phyloP scores from a whole-genome alignment of 2,113 vertebrate species.

The Psephotus haematonotus region DNA sequence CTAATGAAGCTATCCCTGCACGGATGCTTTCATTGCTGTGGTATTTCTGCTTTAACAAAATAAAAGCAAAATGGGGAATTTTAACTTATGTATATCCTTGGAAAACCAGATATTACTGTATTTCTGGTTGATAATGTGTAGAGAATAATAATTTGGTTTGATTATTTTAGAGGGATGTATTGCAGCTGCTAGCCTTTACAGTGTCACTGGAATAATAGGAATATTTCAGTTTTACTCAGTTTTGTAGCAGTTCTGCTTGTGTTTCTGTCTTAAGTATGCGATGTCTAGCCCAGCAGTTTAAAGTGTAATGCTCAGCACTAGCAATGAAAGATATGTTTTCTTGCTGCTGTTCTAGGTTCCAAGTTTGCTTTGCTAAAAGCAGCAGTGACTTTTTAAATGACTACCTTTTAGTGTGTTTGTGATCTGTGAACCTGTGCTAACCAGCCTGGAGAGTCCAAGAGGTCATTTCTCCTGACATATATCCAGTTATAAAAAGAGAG shows the following conservation, averaged over 20 bases:
- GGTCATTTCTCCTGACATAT: neutral
- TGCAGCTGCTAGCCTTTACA: neutral
- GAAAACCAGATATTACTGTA: neutral
- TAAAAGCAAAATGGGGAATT: neutral
- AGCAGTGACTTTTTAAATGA: neutral
- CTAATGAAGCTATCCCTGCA: neutral
- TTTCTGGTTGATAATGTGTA: neutral
- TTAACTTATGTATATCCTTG: neutral
- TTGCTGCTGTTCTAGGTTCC: neutral
- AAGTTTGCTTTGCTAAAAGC: neutral
- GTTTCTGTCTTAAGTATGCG: neutral
- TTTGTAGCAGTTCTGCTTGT: neutral
- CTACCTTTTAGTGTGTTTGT: neutral
- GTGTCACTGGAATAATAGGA: neutral
- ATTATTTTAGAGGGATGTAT: neutral
- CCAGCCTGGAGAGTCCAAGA: neutral
- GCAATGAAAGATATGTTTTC: neutral
- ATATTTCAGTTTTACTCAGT: neutral
- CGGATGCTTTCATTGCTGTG: neutral
- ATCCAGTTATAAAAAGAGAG: neutral
- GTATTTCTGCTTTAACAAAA: neutral
- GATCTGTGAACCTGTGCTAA: neutral
- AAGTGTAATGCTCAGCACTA: accelerated
- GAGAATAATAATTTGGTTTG: neutral
- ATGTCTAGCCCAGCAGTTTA: neutral